These are phyloP conservation scores for Gibbula magus DNA, from an alignment of 2,888 invertebrate genomes.

Conservation along the genomic window DNA sequence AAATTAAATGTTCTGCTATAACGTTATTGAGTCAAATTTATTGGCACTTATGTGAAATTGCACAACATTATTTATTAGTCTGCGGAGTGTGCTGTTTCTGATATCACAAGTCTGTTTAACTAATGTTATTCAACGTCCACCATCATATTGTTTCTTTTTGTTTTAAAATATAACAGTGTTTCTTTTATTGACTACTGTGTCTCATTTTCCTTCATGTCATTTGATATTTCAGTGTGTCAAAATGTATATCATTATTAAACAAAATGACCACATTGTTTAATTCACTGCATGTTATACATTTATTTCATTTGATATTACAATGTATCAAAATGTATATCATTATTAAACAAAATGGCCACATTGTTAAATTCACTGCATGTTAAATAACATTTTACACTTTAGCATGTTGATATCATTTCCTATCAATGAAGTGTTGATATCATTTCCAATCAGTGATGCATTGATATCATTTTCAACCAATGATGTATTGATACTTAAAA, in stretches of 20 bases:
- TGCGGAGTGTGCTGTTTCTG: not conserved
- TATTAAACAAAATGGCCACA: too few species aligned
- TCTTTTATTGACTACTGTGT: not conserved
- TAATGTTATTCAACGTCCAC: not conserved
- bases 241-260: too few species aligned
- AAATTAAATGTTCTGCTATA: not conserved
- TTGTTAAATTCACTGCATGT: too few species aligned
- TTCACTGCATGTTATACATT: too few species aligned
- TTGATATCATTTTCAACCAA: too few species aligned
- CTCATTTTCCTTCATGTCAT: not conserved
- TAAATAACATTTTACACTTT: too few species aligned
- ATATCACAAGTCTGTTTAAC: not conserved
- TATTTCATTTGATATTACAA: not conserved
- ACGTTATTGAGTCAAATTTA: not conserved
- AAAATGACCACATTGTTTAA: too few species aligned
- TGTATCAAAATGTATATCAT: not conserved
- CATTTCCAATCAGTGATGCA: too few species aligned
- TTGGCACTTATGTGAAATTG: not conserved
- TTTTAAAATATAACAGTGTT: not conserved
- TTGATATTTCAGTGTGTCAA: not conserved
- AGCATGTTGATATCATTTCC: too few species aligned
- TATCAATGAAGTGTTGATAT: too few species aligned
- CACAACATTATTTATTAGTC: not conserved
- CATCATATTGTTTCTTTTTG: not conserved
- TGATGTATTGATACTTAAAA: too few species aligned